Base-by-base conservation (phyloP, 2,888 invertebrate genomes). In the Blastobasis adustella region DNA sequence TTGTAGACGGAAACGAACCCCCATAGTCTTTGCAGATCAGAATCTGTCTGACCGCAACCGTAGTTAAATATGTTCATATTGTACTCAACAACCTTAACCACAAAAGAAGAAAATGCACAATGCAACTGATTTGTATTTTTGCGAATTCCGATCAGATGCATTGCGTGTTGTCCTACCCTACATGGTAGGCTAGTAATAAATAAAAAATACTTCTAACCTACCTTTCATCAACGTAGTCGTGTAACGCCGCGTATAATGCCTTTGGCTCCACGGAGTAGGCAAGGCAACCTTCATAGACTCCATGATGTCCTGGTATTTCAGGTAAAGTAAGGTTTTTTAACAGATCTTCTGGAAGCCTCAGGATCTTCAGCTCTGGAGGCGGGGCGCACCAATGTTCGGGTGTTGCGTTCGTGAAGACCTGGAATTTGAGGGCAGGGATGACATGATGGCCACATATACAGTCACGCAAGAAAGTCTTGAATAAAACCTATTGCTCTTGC, bases 341-440 rank as follows among this genome's bases (percentile, higher is more conserved):
- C 54, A 89, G 71, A 1, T 84, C 85, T 10, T 87, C 74, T 50
- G 87, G 82, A 51, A 92, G 72, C 39, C 82, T 73, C 50, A 86
- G 71, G 46, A 78, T 75, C 44, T 89, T 81, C 45, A 91, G 69
- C 60, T 90, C 90, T 37, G 90, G 87, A 6, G 87, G 83, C 1
- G 92, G 86, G 0, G 89, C 82, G 63, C 93, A 93, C 91, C 92
- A 92, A 66, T 93, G 93, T 38, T 90, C 90, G 10, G 93, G 93
- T 9, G 91, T 90, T n/a, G 92, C 92, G 55, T 92, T 92, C 54
- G 92, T 91, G 72, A 93, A 93, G 46, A 93, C 91, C 90, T 92
- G 71, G 4, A 71, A 41, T 5, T 9, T 7, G 9, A 42, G 1
- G 10, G 9, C 42, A 42, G 5, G 4, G 5, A 5, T 42, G 9